Evolutionary conservation across 2,113 vertebrate genomes (phyloP).

Genomic region (Eupsittula cactorum): DNA sequence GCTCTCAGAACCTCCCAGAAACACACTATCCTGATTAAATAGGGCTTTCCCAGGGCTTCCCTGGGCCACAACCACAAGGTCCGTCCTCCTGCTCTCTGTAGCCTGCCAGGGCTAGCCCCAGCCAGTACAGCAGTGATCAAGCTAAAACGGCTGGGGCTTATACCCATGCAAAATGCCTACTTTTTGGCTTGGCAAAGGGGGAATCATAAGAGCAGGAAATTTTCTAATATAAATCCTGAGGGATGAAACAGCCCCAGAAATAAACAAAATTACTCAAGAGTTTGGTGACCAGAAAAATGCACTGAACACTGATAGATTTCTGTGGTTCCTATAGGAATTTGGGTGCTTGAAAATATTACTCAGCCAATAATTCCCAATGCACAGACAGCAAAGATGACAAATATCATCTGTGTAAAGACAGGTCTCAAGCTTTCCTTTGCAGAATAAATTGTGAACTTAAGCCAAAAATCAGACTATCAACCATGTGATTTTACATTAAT

Average conservation of each 20-base stretch:
- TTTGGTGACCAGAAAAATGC: neutral
- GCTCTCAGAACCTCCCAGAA: neutral
- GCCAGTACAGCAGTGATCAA: neutral
- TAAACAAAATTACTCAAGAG: neutral
- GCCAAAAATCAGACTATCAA: neutral
- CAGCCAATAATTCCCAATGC: neutral
- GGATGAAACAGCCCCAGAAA: neutral
- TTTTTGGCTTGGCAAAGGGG: slow-evolving; percentile 15
- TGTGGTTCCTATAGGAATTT: neutral
- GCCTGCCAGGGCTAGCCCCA: neutral
- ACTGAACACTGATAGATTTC: neutral
- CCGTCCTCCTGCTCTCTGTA: neutral
- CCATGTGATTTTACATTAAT: neutral
- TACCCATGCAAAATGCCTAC: neutral
- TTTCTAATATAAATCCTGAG: neutral
- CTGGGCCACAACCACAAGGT: neutral
- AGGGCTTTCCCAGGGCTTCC: neutral
- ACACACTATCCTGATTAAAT: neutral
- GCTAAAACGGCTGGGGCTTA: neutral
- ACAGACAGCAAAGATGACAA: neutral
- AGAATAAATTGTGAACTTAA: neutral
- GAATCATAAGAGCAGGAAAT: neutral
- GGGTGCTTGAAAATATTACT: neutral
- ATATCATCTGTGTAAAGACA: neutral
- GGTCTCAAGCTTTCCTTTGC: neutral